These are phyloP conservation scores for Micromesistius poutassou DNA, from an alignment of 2,797 vertebrate species.

Conservation along the genomic window DNA sequence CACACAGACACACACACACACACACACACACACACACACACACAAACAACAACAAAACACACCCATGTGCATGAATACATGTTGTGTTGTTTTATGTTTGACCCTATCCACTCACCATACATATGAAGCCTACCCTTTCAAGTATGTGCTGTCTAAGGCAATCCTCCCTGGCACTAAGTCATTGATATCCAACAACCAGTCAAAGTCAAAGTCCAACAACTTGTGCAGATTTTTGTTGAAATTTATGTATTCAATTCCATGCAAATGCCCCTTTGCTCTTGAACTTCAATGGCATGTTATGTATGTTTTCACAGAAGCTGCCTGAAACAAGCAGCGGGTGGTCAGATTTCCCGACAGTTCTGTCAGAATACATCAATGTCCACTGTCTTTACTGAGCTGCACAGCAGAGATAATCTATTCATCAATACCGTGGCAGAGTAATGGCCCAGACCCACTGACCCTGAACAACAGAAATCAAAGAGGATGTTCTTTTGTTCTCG, in stretches of 20 bases:
- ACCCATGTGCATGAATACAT: background rate
- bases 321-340: background rate
- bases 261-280: background rate
- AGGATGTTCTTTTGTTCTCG: background rate
- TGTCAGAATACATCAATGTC: background rate
- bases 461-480: background rate
- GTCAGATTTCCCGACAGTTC: background rate
- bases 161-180: background rate
- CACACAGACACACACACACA: no score
- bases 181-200: background rate
- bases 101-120: background rate
- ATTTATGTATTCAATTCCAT: background rate
- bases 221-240: background rate
- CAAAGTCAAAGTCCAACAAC: background rate
- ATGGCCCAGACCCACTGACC: conserved; percentile 1
- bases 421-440: conserved; percentile 10
- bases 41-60: background rate
- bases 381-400: background rate
- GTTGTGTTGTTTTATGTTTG: background rate
- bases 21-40: no score
- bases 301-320: background rate
- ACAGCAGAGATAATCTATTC: conserved; percentile 3
- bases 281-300: background rate
- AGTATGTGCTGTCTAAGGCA: background rate
- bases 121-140: background rate